A percentile compares a stretch with the other conserved stretches of the same genome.
These are phyloP conservation scores for Engraulis encrasicolus DNA, from an alignment of 2,113 vertebrate genomes.

Conservation along the genomic window DNA sequence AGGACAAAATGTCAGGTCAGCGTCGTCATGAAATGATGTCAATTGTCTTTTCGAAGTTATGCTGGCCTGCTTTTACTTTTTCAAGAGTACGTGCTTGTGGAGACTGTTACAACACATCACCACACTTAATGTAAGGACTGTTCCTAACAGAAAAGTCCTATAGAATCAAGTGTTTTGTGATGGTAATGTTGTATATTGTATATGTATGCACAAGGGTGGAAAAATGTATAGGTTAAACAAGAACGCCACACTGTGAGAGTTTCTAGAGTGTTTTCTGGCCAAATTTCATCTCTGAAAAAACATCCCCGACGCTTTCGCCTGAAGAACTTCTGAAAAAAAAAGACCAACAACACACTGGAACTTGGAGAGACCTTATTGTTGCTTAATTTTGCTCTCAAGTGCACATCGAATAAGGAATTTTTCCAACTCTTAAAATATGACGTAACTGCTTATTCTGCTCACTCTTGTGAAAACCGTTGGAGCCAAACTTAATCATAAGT, in stretches of 20 bases:
- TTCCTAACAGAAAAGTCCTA: not conserved
- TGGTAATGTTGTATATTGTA: not conserved
- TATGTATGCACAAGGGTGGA: not conserved
- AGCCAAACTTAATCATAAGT: slow-evolving; percentile 37
- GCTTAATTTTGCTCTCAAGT: slow-evolving; percentile 36
- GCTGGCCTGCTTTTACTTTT: not conserved
- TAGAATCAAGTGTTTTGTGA: not conserved
- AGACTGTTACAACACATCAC: not conserved
- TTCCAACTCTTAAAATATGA: slow-evolving; percentile 30
- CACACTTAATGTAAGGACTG: too few species aligned
- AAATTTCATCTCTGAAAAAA: slow-evolving; percentile 21
- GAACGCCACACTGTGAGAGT: not conserved
- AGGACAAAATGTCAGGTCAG: not conserved
- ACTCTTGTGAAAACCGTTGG: slow-evolving; percentile 11
- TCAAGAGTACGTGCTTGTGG: not conserved
- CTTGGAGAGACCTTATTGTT: slow-evolving; percentile 1
- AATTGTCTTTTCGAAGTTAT: not conserved
- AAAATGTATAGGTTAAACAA: not conserved
- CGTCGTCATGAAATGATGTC: not conserved
- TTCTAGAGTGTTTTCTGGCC: not conserved
- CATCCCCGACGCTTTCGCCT: not conserved
- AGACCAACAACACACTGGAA: too few species aligned
- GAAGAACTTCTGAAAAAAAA: slow-evolving; percentile 6
- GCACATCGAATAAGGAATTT: slow-evolving; percentile 31
- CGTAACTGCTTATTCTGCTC: slow-evolving; percentile 8